These are phyloP conservation scores for Eurypyga helias DNA, from an alignment of 2,113 vertebrate species.

Conservation along the genomic window DNA sequence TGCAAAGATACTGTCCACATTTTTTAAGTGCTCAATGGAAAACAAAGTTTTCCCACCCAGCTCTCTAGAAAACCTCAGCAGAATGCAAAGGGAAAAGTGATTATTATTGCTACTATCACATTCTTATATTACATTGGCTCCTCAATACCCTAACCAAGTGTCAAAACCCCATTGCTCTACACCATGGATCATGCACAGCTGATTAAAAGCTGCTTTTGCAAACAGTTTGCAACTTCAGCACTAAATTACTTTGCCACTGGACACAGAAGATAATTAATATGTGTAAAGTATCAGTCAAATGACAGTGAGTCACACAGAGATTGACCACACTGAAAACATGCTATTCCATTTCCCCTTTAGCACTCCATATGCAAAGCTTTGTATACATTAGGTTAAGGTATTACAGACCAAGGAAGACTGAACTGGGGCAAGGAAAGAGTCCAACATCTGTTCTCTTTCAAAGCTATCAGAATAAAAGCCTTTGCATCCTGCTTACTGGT, in stretches of 20 bases:
- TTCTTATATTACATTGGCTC: neutral
- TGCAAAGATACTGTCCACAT: neutral
- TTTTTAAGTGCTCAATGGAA: neutral
- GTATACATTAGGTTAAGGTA: neutral
- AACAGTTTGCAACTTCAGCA: neutral
- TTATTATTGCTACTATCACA: neutral
- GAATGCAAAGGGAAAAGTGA: neutral
- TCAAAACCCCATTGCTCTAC: neutral
- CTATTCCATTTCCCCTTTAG: neutral
- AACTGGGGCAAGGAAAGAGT: neutral
- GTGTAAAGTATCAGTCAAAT: neutral
- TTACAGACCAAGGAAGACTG: neutral
- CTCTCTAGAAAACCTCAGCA: neutral
- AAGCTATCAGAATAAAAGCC: neutral
- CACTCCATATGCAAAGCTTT: neutral
- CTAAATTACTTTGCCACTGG: neutral
- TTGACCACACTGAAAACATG: neutral
- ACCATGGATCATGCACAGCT: neutral
- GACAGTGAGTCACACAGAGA: neutral
- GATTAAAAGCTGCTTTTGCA: neutral
- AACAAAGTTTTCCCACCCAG: neutral
- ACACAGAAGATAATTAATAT: neutral
- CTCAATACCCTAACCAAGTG: neutral
- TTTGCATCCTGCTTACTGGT: neutral
- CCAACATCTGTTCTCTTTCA: neutral